Evolutionary conservation across 2,888 invertebrate species (phyloP).

Genomic region (Andricus curvator): DNA sequence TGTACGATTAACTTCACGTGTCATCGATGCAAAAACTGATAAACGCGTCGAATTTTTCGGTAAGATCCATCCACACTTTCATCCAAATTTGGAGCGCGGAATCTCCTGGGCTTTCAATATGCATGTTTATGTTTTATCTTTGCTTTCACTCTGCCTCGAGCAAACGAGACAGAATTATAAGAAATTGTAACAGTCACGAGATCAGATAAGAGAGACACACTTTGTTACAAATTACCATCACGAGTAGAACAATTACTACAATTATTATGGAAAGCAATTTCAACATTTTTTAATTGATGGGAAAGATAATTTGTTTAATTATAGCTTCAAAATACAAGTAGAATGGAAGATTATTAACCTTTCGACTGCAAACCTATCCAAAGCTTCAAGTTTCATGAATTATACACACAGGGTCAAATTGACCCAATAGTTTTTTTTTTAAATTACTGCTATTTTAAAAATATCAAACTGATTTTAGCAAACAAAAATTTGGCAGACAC

Average conservation of each 20-base stretch:
- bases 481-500: too few species aligned
- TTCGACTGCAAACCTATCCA: too few species aligned
- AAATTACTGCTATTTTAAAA: too few species aligned
- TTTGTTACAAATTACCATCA: neutral
- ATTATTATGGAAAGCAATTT: neutral
- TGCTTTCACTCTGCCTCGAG: slow-evolving; percentile 28
- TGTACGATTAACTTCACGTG: slow-evolving; percentile 19
- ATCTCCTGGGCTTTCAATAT: slow-evolving; percentile 32
- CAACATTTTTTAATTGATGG: neutral
- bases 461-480: too few species aligned
- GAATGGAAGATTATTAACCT: too few species aligned
- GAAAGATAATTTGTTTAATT: neutral
- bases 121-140: slow-evolving; percentile 24
- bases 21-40: slow-evolving; percentile 14
- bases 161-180: slow-evolving; percentile 11
- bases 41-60: slow-evolving; percentile 15
- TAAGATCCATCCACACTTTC: slow-evolving; percentile 10
- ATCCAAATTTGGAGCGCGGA: slow-evolving; percentile 26
- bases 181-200: slow-evolving; percentile 9
- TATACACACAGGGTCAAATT: too few species aligned
- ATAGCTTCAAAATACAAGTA: neutral
- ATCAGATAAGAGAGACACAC: slow-evolving; percentile 11
- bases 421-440: too few species aligned
- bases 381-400: too few species aligned
- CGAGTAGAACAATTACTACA: neutral